These are phyloP conservation scores for Cephus rjabovi DNA, from an alignment of 2,888 invertebrate species.

Conservation along the genomic window DNA sequence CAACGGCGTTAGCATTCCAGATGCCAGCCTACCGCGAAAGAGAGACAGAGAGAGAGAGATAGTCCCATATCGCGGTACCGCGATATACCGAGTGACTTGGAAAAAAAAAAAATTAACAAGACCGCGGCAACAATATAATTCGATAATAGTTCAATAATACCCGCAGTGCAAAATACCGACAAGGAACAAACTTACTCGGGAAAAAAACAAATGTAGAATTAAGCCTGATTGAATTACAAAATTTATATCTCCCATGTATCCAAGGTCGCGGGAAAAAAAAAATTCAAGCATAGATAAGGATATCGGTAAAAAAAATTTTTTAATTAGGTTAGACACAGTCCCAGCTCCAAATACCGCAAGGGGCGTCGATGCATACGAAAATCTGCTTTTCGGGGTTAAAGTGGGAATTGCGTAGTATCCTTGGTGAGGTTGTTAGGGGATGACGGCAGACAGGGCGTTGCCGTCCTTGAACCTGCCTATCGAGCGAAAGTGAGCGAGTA, in stretches of 20 bases:
- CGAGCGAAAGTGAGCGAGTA: conserved; percentile 40
- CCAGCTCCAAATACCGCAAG: neutral
- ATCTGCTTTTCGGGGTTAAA: conserved; percentile 25
- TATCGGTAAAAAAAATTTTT: neutral
- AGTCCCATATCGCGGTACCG: neutral
- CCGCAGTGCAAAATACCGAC: neutral
- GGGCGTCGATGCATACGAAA: neutral
- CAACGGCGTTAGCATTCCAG: neutral
- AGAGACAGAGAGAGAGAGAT: neutral
- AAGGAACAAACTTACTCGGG: neutral
- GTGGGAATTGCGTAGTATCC: conserved; percentile 43
- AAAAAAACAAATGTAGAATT: neutral
- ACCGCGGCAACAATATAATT: neutral
- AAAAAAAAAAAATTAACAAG: neutral
- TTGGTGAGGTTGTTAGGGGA: conserved; percentile 24
- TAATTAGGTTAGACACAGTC: too few relatives aligned
- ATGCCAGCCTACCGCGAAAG: neutral
- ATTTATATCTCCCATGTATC: too few relatives aligned
- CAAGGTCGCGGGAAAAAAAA: too few relatives aligned
- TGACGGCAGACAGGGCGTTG: conserved; percentile 64
- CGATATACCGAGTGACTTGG: neutral
- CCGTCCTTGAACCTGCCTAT: conserved; percentile 61
- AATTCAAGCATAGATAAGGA: neutral
- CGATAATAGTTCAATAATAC: neutral
- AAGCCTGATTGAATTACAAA: neutral